phyloP scores from a whole-genome alignment of 1,140 invertebrate species.

The Antheraea mylitta region DNA sequence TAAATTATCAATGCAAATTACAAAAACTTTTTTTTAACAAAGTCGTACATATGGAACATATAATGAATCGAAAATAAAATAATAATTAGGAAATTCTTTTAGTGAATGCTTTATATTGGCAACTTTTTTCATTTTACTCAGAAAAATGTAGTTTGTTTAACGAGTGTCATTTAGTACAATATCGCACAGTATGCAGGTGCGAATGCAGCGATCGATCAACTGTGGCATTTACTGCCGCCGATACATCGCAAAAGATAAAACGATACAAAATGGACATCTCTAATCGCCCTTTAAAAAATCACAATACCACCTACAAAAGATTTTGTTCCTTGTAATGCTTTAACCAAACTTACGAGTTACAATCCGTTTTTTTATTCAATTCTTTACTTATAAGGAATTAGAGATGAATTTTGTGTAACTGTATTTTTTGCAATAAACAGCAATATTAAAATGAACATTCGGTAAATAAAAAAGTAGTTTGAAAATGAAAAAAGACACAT shows the following conservation, averaged over 20 bases:
- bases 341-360: neutral
- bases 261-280: constrained; percentile 65
- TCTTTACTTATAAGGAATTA: neutral
- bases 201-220: constrained; percentile 52
- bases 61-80: no score
- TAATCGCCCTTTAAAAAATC: constrained; percentile 63
- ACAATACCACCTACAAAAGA: constrained; percentile 41
- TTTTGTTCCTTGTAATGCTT: neutral
- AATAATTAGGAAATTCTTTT: no score
- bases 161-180: neutral
- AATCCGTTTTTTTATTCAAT: neutral
- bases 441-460: constrained; percentile 37
- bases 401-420: neutral
- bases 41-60: no score
- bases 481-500: constrained; percentile 50
- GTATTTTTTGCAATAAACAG: neutral
- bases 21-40: no score
- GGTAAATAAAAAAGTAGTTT: constrained; percentile 33
- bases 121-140: neutral
- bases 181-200: constrained; percentile 48
- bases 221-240: constrained; percentile 56
- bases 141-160: neutral
- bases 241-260: constrained; percentile 43
- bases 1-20: no score
- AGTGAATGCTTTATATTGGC: no score